Evolutionary conservation across 2,113 vertebrate species (phyloP).

Genomic region (Sprattus sprattus): DNA sequence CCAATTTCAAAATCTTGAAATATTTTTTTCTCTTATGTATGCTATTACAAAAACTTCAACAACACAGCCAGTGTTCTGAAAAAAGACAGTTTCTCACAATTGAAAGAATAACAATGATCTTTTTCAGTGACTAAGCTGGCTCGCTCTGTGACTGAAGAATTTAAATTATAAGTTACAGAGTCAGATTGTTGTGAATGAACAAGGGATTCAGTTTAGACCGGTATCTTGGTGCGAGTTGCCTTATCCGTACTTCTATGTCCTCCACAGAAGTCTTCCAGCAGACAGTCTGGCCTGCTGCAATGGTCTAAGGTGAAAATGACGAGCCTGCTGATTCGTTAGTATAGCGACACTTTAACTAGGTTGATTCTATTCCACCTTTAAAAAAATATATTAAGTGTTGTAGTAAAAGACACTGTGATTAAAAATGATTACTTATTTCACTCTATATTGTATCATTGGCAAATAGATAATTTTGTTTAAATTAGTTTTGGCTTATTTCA

Average conservation of each 20-base stretch:
- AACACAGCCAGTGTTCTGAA: background rate
- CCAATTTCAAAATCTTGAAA: background rate
- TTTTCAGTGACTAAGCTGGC: background rate
- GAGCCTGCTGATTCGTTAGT: background rate
- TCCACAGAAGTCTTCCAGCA: background rate
- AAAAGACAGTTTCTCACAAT: background rate
- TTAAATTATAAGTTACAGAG: background rate
- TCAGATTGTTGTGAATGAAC: background rate
- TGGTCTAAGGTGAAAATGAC: background rate
- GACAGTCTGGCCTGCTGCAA: background rate
- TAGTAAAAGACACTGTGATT: background rate
- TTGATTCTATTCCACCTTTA: background rate
- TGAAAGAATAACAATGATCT: background rate
- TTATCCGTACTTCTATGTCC: background rate
- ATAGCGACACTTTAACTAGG: background rate
- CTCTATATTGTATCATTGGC: background rate
- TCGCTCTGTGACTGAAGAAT: background rate
- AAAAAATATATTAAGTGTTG: background rate
- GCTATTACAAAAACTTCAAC: background rate
- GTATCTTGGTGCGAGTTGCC: background rate
- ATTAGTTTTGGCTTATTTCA: background rate
- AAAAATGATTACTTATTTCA: background rate
- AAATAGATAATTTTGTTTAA: background rate
- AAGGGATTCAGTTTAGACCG: no score
- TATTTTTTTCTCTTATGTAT: background rate